phyloP scores from a whole-genome alignment of 2,113 vertebrate species.

The Erythrocercus mccallii region DNA sequence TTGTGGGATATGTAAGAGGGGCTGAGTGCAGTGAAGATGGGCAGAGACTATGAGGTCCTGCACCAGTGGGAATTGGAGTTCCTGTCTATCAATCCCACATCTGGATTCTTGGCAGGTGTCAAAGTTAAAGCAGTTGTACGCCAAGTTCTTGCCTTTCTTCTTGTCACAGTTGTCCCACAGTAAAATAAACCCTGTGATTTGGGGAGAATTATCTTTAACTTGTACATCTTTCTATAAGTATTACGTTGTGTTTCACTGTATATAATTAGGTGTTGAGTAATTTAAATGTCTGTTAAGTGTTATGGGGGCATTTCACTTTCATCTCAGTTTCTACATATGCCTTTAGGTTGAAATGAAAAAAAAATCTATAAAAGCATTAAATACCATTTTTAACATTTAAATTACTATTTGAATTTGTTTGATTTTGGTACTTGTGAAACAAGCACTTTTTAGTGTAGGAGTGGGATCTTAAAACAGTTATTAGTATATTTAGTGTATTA shows the following conservation, averaged over 20 bases:
- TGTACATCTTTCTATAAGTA: neutral
- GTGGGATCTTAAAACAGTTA: neutral
- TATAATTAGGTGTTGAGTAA: neutral
- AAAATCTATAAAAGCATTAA: neutral
- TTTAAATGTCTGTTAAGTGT: neutral
- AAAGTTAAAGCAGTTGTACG: neutral
- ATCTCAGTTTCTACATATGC: neutral
- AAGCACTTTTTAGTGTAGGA: neutral
- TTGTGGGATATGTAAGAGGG: neutral
- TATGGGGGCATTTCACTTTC: neutral
- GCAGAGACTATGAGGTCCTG: neutral
- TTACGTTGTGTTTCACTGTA: neutral
- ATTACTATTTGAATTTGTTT: neutral
- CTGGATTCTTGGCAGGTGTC: neutral
- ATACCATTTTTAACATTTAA: neutral
- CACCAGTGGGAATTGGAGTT: neutral
- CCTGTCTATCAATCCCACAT: accelerated
- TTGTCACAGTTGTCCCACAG: neutral
- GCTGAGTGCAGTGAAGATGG: neutral
- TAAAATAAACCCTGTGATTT: neutral
- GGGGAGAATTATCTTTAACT: neutral
- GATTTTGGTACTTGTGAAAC: neutral
- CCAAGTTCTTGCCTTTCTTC: neutral
- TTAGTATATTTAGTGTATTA: neutral
- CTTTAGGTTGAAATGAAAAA: neutral